Evolutionary conservation across 2,888 invertebrate species (phyloP), one percentile per base, ranked within the genome.

Genomic region (Clivina fossor): DNA sequence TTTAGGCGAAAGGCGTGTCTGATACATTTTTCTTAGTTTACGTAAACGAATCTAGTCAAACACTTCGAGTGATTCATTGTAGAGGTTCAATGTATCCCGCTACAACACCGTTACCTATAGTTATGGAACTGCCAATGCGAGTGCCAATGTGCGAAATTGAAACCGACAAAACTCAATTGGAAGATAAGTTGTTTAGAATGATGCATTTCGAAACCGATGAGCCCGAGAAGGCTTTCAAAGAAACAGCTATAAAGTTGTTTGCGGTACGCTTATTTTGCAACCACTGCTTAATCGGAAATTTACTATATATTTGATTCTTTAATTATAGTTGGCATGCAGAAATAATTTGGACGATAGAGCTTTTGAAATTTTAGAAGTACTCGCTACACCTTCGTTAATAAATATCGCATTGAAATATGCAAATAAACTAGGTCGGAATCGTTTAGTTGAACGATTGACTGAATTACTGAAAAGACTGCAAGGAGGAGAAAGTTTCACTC

Each of bases 351-450:
- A 96, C 68, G 86, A 85, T 65, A 80, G 95, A 32, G 95, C 93
- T 0, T 75, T 91, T 41, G 95, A 96, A 72, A 76, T 95, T 13
- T 88, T 93, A 71, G 86, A 90, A 67, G 77, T 93, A 63, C 80
- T 95, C 66, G 84, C 85, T 16, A 87, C 88, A 65, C 83, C 85
- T 1, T 85, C 87, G 37, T 77, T 93, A 0, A 73, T 94, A 28
- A 88, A 88, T 59, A 75, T 93, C 28, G 93, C 93, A 1, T 85
- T 90, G n/a, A 92, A 90, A 69, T 96, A 94, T 74, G 91, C 94
- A 0, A 83, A 85, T 0, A 84, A 89, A 61, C 76, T 88, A 8
- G 86, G 90, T 18, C 83, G 86, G 63, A 81, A 84, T 63, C 85
- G 88, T 65, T 76, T 96, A 37, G 88, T 89, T 0, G 89, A 92